These are phyloP conservation scores for Microcaecilia unicolor DNA, from an alignment of 2,797 vertebrate species.

Conservation along the genomic window DNA sequence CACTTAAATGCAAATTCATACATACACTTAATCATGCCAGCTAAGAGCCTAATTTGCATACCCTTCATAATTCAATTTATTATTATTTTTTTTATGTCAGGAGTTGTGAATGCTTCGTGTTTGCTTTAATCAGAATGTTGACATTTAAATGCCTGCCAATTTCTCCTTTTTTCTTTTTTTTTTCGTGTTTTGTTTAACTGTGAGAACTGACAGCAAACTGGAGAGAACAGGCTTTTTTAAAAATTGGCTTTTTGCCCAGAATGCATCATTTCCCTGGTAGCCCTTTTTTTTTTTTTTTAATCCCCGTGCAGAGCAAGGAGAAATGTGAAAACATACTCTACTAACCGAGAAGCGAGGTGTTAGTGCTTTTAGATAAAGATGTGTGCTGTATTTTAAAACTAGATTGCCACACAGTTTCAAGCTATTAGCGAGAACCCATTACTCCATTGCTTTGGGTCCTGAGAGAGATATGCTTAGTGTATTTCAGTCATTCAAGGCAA, in stretches of 20 bases:
- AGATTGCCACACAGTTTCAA: slow-evolving; percentile 59
- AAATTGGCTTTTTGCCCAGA: slow-evolving; percentile 64
- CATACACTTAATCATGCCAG: slow-evolving; percentile 43
- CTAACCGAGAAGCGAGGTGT: slow-evolving; percentile 49
- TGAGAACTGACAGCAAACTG: slow-evolving; percentile 69
- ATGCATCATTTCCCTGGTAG: slow-evolving; percentile 63
- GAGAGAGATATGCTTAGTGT: slow-evolving; percentile 56
- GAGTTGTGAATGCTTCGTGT: slow-evolving; percentile 61
- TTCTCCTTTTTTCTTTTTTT: slow-evolving; percentile 63
- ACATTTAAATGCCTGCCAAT: slow-evolving; percentile 69
- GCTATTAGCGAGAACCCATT: slow-evolving; percentile 66
- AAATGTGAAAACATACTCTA: slow-evolving; percentile 53
- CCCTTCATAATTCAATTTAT: slow-evolving; percentile 59
- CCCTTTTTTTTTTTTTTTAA: slow-evolving; percentile 24
- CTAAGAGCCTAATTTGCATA: slow-evolving; percentile 52
- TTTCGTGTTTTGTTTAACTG: slow-evolving; percentile 65
- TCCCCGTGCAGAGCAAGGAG: slow-evolving; percentile 35
- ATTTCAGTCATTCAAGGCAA: slow-evolving; percentile 69
- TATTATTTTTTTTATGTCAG: slow-evolving; percentile 47
- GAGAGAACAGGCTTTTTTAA: slow-evolving; percentile 61
- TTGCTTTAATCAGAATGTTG: slow-evolving; percentile 76
- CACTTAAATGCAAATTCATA: slow-evolving; percentile 45
- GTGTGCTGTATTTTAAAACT: slow-evolving; percentile 68
- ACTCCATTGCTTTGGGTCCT: slow-evolving; percentile 43
- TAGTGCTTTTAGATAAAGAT: slow-evolving; percentile 69